Evolutionary conservation across 2,797 vertebrate genomes (phyloP), one percentile per base, ranked within the genome.

Genomic region (Microhierax caerulescens): DNA sequence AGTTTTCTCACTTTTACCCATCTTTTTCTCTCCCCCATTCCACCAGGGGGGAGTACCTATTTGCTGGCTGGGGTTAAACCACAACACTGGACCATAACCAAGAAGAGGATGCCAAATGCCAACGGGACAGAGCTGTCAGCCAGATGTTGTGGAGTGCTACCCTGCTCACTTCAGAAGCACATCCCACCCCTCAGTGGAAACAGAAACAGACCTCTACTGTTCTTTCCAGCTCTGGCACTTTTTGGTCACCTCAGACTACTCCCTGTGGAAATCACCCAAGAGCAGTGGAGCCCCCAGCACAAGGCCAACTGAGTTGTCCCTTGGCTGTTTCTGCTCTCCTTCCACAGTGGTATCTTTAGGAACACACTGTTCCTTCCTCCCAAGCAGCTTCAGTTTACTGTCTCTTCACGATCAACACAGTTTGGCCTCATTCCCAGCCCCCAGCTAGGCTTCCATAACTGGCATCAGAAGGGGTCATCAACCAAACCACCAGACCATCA

Each of bases 11-110:
- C 27, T 79, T 59, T 30, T 30, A 65, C 13, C 3, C 2, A n/a
- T 53, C n/a, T 48, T 4, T 24, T 76, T 63, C 10, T 11, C 18
- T 56, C 4, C 7, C 4, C 7, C 7, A n/a, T 12, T 11, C 17
- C 4, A 5, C 9, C 1, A 1, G 2, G 0, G 4, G 2, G 13
- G 39, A 48, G 10, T 8, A 17, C 10, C 43, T 56, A 59, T 23
- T 13, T 65, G 5, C 61, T 2, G 5, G 10, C 11, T 75, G 34
- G 41, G 17, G 6, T 61, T 85, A 36, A 70, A 65, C 28, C 32
- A 53, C 0, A 0, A 32, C 39, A 34, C 45, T 34, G 3, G 27
- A 14, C 50, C 57, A 61, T 53, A 65, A 70, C 41, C 15, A 53
- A 23, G 6, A 36, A 36, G 16, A 5, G 2, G 23, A 53, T 61